Evolutionary conservation across 2,113 vertebrate genomes (phyloP), one percentile per base, ranked within the genome.

Genomic region (Bombycilla garrulus): DNA sequence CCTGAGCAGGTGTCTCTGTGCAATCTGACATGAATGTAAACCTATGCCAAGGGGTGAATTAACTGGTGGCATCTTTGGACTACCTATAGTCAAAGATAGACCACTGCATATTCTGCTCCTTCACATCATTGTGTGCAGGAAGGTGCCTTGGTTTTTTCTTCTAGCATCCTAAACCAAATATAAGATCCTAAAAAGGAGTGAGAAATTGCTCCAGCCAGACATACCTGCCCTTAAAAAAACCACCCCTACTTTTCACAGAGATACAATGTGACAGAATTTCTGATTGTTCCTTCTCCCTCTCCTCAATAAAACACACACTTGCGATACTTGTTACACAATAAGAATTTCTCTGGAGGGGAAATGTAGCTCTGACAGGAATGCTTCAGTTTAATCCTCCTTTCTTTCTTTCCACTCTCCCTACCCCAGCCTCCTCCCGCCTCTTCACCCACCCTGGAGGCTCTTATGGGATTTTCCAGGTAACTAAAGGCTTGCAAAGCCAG

Each of bases 401-500:
- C 50, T 77, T 86, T 64, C 60, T 57, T 81, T 35, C 38, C 18
- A 17, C 45, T 86, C 31, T 86, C 29, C 19, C 29, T 81, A 82
- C 53, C 11, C 5, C 76, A 76, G 26, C 29, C 44, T 79, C 44
- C 48, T 88, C 42, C n/a, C 0, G 0, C 64, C 51, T 91, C 84
- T 62, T 84, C 0, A 2, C 29, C 47, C 61, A 81, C 77, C 21
- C 60, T 87, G 24, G 33, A 40, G 71, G 45, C 61, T 88, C 33
- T 77, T 64, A 42, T 0, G 5, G 66, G 47, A 91, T 76, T 96
- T 95, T 86, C 77, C 90, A 94, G 91, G 87, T 91, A 93, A 79
- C 90, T 89, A 77, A 93, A 94, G 60, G 71, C 88, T 97, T 92
- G 88, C 80, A 95, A 96, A 95, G 80, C 74, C 90, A 82, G 80